These are phyloP conservation scores for Tursiops truncatus DNA, from an alignment of 2,113 vertebrate genomes.

Conservation along the genomic window DNA sequence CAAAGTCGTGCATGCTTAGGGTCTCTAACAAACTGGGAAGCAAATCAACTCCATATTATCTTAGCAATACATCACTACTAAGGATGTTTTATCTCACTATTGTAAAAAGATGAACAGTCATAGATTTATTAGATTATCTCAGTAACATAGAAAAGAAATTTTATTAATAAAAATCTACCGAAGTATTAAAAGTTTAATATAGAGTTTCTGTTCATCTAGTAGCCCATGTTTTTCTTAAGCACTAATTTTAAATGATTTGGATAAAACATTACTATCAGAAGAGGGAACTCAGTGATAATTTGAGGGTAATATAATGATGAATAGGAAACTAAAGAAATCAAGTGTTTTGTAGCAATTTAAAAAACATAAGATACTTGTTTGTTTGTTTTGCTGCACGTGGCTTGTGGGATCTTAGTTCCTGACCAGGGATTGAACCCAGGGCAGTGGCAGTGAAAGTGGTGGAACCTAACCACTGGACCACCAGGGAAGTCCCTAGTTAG, in stretches of 20 bases:
- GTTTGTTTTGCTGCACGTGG: background rate
- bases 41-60: background rate
- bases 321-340: background rate
- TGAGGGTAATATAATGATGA: background rate
- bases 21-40: background rate
- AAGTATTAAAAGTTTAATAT: background rate
- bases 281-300: background rate
- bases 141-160: background rate
- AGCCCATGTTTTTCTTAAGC: background rate
- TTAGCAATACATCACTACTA: background rate
- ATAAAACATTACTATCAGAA: background rate
- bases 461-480: background rate
- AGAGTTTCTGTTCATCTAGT: background rate
- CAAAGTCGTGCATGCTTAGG: background rate
- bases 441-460: background rate
- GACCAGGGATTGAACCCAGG: background rate
- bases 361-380: background rate
- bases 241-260: background rate
- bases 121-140: background rate
- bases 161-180: background rate
- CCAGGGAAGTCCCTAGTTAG: background rate
- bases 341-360: background rate
- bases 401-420: background rate
- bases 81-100: background rate
- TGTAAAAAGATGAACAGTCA: background rate